Evolutionary conservation across 1,140 invertebrate genomes (phyloP).

Genomic region (Drosophila seguyi): DNA sequence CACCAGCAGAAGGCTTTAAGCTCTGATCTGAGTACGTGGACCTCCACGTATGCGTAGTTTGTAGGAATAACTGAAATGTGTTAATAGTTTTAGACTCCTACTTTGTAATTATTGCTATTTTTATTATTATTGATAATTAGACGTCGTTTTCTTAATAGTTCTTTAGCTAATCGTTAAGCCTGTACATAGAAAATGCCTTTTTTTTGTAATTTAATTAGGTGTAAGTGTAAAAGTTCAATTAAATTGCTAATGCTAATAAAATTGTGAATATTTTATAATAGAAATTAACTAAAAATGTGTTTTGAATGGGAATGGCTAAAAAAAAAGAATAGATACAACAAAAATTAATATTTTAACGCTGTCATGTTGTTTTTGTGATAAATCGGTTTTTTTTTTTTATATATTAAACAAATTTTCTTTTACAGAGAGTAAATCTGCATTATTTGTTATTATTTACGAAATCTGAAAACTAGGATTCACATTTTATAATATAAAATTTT

Average conservation of each 20-base stretch:
- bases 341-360: too few species aligned
- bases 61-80: slow-evolving; percentile 69
- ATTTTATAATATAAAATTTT: too few species aligned
- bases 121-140: not conserved
- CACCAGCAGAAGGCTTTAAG: slow-evolving; percentile 36
- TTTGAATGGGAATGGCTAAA: not conserved
- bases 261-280: slow-evolving; percentile 11
- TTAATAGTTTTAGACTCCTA: slow-evolving; percentile 67
- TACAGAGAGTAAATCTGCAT: too few species aligned
- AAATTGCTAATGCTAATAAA: slow-evolving; percentile 12
- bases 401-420: too few species aligned
- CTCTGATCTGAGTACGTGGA: slow-evolving; percentile 28
- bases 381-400: too few species aligned
- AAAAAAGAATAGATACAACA: too few species aligned
- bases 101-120: not conserved
- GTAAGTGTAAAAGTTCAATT: slow-evolving; percentile 3
- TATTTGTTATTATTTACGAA: too few species aligned
- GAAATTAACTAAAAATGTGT: slow-evolving; percentile 2
- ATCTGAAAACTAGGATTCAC: too few species aligned
- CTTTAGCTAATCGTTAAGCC: slow-evolving; percentile 14
- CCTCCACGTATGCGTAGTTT: slow-evolving; percentile 19
- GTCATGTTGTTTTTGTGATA: too few species aligned
- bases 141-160: slow-evolving; percentile 5
- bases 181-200: slow-evolving; percentile 40
- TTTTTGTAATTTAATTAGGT: slow-evolving; percentile 15